These are phyloP conservation scores for Ctenopoma kingsleyae DNA, from an alignment of 2,797 vertebrate genomes.

Conservation along the genomic window DNA sequence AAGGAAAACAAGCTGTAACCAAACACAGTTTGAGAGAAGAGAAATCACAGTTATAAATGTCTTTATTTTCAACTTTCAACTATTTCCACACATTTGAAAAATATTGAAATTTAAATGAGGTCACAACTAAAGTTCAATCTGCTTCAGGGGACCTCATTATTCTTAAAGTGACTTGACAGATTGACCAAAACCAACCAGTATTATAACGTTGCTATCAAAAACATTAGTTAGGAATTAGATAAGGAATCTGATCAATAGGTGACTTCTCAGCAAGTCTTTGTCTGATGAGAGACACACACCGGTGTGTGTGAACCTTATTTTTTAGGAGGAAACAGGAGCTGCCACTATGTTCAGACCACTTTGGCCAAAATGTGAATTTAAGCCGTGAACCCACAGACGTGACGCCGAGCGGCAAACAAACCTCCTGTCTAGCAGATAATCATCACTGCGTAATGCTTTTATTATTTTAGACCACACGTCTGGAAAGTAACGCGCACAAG, in stretches of 20 bases:
- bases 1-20: no score
- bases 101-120: no score
- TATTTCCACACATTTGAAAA: not conserved
- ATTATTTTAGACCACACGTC: not conserved
- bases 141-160: not conserved
- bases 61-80: no score
- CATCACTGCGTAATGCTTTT: no score
- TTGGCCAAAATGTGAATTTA: constrained; percentile 28
- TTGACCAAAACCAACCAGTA: no score
- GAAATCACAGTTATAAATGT: not conserved
- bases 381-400: constrained; percentile 18
- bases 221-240: no score
- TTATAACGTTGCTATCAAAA: no score
- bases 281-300: no score
- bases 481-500: not conserved
- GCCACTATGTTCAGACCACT: constrained; percentile 23
- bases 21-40: not conserved
- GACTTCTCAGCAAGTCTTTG: no score
- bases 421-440: not conserved
- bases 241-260: no score
- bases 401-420: not conserved
- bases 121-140: no score
- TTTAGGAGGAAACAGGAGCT: constrained; percentile 43
- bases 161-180: not conserved
- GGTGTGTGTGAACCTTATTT: constrained; percentile 35